These are phyloP conservation scores for Paradoxurus hermaphroditus DNA, from an alignment of 2,113 vertebrate genomes.

Conservation along the genomic window DNA sequence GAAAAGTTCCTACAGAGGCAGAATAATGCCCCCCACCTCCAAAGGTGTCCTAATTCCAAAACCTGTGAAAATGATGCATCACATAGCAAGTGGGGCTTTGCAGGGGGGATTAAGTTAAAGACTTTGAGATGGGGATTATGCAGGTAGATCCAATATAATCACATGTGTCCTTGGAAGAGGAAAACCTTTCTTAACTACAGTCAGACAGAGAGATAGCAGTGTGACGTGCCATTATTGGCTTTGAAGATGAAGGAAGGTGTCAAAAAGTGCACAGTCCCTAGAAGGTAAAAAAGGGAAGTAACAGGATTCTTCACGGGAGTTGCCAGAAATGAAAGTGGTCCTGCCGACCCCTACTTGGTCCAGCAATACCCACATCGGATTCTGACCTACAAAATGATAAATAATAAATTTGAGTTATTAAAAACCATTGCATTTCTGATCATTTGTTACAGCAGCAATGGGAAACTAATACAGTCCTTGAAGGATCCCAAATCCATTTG, in stretches of 20 bases:
- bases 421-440: background rate
- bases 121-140: background rate
- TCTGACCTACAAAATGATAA: background rate
- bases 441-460: background rate
- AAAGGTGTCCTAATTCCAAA: background rate
- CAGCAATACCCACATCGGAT: background rate
- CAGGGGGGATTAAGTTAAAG: background rate
- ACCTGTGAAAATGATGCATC: background rate
- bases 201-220: background rate
- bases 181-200: background rate
- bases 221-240: background rate
- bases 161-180: background rate
- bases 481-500: background rate
- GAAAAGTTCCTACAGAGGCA: background rate
- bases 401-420: background rate
- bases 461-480: background rate
- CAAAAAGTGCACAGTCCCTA: no score
- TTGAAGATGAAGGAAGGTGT: background rate
- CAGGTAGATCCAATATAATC: background rate
- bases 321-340: background rate
- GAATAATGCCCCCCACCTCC: background rate
- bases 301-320: background rate
- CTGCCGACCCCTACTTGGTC: background rate
- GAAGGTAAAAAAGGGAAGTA: background rate
- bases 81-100: background rate